Base-by-base conservation (phyloP, 2,797 vertebrate species). In the Thunnus albacares region DNA sequence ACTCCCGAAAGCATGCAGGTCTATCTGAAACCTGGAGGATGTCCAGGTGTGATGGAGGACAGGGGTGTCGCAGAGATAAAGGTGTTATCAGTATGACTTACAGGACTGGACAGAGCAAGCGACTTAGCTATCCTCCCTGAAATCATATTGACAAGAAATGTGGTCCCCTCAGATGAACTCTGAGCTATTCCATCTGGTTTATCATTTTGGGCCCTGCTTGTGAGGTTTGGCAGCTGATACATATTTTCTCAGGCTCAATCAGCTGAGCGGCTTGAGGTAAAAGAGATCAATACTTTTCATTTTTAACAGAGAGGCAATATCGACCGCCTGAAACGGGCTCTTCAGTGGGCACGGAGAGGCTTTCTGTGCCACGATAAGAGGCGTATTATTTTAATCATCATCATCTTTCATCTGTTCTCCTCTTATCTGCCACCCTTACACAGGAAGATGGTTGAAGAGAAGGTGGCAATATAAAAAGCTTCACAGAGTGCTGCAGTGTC, bases 261-360 rank as follows among this genome's bases (percentile, higher is more conserved):
- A 90, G 83, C 82, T 81, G 89, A 94, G 90, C 90, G 58, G 88
- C 90, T 89, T 86, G 92, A 92, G 91, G 83, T 85, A 74, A 87
- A 86, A 71, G 74, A 85, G 84, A 95, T 95, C 94, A 91, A 95
- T 95, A 94, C 91, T 91, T 94, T 94, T 95, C 94, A 94, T 95
- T 95, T 94, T 95, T 94, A 94, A 94, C 89, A 90, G 90, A 83
- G 88, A 90, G 87, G 82, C 67, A 41, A 49, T 93, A 96, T 96
- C 84, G 93, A 95, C 83, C 83, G 49, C n/a, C 38, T 35, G 86
- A 90, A 89, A 81, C 83, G 43, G 80, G 83, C 87, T 90, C 90
- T 87, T 89, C 86, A 80, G 82, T 51, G 65, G 82, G 53, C 83
- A 41, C 56, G 22, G 77, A 63, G 80, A 90, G 57, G 84, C 85